Evolutionary conservation across 2,888 invertebrate species (phyloP), one percentile per base, ranked within the genome.

Genomic region (Drosophila antonietae): DNA sequence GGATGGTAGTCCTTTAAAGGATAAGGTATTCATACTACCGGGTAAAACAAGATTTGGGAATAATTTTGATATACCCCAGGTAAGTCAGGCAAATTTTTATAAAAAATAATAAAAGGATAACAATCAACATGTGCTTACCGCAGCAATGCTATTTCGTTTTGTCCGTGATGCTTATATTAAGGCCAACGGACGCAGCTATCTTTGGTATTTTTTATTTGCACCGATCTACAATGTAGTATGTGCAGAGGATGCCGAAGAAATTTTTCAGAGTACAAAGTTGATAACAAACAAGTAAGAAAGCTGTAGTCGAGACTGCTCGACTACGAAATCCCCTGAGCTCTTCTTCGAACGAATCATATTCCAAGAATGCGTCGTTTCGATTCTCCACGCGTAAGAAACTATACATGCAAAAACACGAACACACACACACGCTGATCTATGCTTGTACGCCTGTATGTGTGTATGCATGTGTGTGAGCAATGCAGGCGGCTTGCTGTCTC

Each of bases 171-270:
- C 82, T 5, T 55, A 65, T 6, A 61, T 51, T 4, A 58, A 64
- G 5, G 41, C 90, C 2, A 67, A 73, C 4, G 91, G 90, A 1
- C 93, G 92, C 75, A 73, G 90, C 72, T 70, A 67, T 91, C 4
- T 94, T 90, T 86, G 83, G 80, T 41, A 77, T 83, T 75, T 90
- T 72, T 12, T 92, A 83, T 68, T 68, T 3, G 66, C 66, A 6
- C 56, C 83, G 0, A 73, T 91, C 62, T 91, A 91, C 58, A 90
- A 91, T 52, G 84, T 94, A 10, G 93, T 92, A 31, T 92, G 92
- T 58, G 93, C 94, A 0, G 93, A 94, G 67, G 94, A 94, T 78
- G 91, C 93, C 1, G 94, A 94, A 89, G 94, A 93, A 64, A 72
- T 95, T 15, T 90, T 94, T 41, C 94, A 94, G 33, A 94, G 93